A percentile compares a stretch with the other conserved stretches of the same genome.
phyloP scores from a whole-genome alignment of 2,888 invertebrate species.

The Calameuta filiformis region DNA sequence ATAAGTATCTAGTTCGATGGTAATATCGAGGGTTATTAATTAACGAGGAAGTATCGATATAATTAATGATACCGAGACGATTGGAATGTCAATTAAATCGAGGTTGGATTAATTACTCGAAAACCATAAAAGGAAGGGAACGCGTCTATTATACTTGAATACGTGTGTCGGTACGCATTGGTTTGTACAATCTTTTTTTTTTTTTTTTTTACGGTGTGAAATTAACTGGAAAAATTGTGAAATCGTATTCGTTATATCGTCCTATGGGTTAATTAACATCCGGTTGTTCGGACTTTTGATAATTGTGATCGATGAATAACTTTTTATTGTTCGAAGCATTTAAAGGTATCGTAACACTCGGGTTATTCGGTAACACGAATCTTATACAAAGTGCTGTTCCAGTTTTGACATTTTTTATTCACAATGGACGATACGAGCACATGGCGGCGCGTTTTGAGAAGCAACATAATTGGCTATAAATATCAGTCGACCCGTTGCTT shows the following conservation, averaged over 20 bases:
- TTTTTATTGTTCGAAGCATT: neutral
- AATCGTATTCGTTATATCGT: neutral
- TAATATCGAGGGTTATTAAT: too few relatives aligned
- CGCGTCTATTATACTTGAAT: too few relatives aligned
- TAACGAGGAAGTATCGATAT: too few relatives aligned
- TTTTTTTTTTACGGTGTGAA: too few relatives aligned
- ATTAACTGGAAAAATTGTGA: neutral
- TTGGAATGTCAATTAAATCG: too few relatives aligned
- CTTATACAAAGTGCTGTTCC: neutral
- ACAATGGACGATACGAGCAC: neutral
- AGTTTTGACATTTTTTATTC: neutral
- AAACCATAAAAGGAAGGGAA: too few relatives aligned
- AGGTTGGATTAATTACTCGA: too few relatives aligned
- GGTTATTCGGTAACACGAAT: neutral
- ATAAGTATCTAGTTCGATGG: too few relatives aligned
- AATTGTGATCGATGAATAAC: neutral
- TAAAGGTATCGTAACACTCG: neutral
- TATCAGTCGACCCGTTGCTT: neutral
- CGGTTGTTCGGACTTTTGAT: neutral
- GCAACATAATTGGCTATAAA: neutral
- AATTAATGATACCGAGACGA: too few relatives aligned
- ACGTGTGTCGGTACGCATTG: too few relatives aligned
- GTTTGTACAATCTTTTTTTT: too few relatives aligned
- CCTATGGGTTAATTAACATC: neutral
- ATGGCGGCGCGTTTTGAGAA: neutral